Conservation (phyloP, 2,797 vertebrate species). For the Coranthus polyacanthus region DNA sequence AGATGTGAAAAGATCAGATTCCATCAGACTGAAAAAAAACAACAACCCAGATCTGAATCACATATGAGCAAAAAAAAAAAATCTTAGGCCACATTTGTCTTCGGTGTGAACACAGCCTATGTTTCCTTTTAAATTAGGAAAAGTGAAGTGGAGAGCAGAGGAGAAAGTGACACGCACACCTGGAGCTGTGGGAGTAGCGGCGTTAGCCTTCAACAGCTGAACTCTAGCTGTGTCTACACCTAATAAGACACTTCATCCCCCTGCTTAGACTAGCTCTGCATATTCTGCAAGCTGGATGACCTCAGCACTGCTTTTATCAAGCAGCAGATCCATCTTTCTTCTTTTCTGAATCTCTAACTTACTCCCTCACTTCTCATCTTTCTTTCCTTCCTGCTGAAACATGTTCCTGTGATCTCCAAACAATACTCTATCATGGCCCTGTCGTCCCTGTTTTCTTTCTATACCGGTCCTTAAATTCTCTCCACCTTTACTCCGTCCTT, state of each 20-base stretch:
- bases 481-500: conserved; percentile 12
- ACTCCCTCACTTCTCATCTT: conserved; percentile 50
- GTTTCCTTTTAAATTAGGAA: conserved; percentile 44
- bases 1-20: too few relatives aligned
- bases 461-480: conserved; percentile 1
- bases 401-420: conserved; percentile 51
- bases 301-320: conserved; percentile 48
- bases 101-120: too few relatives aligned
- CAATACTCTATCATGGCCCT: conserved; percentile 15
- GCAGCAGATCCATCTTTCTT: conserved; percentile 61
- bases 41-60: too few relatives aligned
- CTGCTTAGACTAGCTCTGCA: conserved; percentile 35
- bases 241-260: conserved; percentile 65
- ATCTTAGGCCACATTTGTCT: too few relatives aligned
- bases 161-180: conserved; percentile 43
- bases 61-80: too few relatives aligned
- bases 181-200: conserved; percentile 62
- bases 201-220: conserved; percentile 55
- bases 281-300: conserved; percentile 47
- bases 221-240: conserved; percentile 58
- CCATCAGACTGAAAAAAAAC: too few relatives aligned
- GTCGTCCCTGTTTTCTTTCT: conserved; percentile 45
- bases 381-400: conserved; percentile 24
- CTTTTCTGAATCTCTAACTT: conserved; percentile 16
- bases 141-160: conserved; percentile 13